A percentile compares a stretch with the other conserved stretches of the same genome.
Evolutionary conservation across 2,888 invertebrate genomes (phyloP).

Genomic region (Sicus ferrugineus): DNA sequence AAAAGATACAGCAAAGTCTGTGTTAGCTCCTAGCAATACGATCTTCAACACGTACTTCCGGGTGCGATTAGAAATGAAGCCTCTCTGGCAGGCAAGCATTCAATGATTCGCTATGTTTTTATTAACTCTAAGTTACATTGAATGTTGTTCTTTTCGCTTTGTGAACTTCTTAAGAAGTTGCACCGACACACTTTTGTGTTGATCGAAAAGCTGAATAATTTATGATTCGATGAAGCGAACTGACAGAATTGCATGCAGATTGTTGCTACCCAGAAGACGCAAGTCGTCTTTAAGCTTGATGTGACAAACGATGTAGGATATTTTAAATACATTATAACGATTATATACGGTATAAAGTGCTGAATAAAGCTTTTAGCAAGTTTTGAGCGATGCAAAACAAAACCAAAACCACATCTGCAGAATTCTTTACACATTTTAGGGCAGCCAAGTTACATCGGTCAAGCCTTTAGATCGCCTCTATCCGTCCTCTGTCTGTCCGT

Average conservation of each 20-base stretch:
- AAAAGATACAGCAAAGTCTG: background rate
- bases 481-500: background rate
- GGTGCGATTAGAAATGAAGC: background rate
- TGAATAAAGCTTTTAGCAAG: constrained; percentile 19
- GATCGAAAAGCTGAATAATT: too few relatives aligned
- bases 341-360: background rate
- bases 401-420: background rate
- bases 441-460: background rate
- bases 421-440: background rate
- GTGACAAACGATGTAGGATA: constrained; percentile 4
- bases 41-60: background rate
- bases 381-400: background rate
- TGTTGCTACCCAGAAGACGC: background rate
- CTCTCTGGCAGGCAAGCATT: background rate
- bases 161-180: background rate
- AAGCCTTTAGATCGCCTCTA: too few relatives aligned
- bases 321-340: constrained; percentile 8
- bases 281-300: background rate
- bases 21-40: background rate
- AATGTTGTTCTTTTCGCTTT: background rate
- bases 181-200: too few relatives aligned
- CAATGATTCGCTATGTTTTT: background rate
- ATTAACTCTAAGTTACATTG: background rate
- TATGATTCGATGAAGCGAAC: background rate
- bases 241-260: background rate